Percentiles rank a stretch among this genome's conserved stretches.
Conservation (phyloP, 2,888 invertebrate genomes). For the Cataglyphis cursor region DNA sequence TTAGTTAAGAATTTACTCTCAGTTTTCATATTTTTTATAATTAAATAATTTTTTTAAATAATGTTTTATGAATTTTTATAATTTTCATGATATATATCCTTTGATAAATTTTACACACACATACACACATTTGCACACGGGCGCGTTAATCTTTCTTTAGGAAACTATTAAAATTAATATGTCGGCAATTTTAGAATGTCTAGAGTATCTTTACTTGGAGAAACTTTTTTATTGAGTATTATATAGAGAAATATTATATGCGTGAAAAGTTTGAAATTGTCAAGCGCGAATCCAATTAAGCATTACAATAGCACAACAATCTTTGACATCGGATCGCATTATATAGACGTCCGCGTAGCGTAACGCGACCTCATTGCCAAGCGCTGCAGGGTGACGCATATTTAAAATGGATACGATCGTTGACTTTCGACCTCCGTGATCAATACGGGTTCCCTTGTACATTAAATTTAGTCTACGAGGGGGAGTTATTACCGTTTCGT, state of each 20-base stretch:
- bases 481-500: constrained; percentile 77
- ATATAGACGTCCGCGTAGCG: constrained; percentile 23
- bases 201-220: not conserved
- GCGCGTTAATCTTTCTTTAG: not conserved
- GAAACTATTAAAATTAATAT: constrained; percentile 19
- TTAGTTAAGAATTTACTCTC: not conserved
- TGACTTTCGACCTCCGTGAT: constrained; percentile 75
- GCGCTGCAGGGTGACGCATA: constrained; percentile 61
- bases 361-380: constrained; percentile 49
- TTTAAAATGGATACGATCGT: constrained; percentile 69
- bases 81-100: not conserved
- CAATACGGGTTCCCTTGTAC: constrained; percentile 67
- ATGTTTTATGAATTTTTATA: too few species aligned
- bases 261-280: constrained; percentile 30
- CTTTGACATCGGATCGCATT: constrained; percentile 50
- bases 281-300: constrained; percentile 33
- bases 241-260: constrained; percentile 27
- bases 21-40: not conserved
- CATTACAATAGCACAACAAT: constrained; percentile 33
- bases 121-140: not conserved
- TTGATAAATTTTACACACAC: not conserved
- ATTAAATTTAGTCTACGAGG: constrained; percentile 74
- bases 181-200: not conserved
- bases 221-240: constrained; percentile 9
- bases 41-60: too few species aligned